Evolutionary conservation across 1,140 invertebrate species (phyloP).

Genomic region (Cotesia glomerata): DNA sequence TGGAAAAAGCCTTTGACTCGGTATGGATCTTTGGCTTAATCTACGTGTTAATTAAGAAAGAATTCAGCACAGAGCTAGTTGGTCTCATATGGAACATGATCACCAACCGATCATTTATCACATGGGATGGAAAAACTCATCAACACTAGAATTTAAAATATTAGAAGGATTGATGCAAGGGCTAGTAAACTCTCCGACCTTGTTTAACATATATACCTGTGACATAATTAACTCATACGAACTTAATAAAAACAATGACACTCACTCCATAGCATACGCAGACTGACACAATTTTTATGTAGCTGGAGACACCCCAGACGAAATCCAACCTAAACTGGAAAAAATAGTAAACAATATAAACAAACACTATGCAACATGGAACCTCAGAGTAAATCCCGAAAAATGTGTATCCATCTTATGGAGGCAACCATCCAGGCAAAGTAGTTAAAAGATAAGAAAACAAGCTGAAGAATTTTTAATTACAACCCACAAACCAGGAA

Average conservation of each 20-base stretch:
- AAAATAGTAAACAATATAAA: slow-evolving; percentile 14
- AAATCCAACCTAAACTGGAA: slow-evolving; percentile 4
- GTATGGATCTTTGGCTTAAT: slow-evolving; percentile 8
- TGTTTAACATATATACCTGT: slow-evolving; percentile 28
- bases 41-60: not conserved
- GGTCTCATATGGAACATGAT: not conserved
- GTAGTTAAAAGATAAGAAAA: not conserved
- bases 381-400: slow-evolving; percentile 16
- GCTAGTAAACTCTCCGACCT: slow-evolving; percentile 10
- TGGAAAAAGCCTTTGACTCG: slow-evolving; percentile 12
- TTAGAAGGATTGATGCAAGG: slow-evolving; percentile 4
- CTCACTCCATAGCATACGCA: slow-evolving; percentile 23
- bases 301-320: not conserved
- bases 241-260: not conserved
- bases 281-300: slow-evolving; percentile 32
- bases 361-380: slow-evolving; percentile 18
- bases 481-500: not conserved
- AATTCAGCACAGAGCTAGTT: not conserved
- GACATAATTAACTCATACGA: slow-evolving; percentile 10
- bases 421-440: not conserved
- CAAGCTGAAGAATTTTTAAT: not conserved
- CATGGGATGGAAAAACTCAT: not conserved
- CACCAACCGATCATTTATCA: not conserved
- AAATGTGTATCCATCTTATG: not conserved
- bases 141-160: not conserved